Conservation (phyloP, 2,888 invertebrate species). For the Odontocolon sp. region DNA sequence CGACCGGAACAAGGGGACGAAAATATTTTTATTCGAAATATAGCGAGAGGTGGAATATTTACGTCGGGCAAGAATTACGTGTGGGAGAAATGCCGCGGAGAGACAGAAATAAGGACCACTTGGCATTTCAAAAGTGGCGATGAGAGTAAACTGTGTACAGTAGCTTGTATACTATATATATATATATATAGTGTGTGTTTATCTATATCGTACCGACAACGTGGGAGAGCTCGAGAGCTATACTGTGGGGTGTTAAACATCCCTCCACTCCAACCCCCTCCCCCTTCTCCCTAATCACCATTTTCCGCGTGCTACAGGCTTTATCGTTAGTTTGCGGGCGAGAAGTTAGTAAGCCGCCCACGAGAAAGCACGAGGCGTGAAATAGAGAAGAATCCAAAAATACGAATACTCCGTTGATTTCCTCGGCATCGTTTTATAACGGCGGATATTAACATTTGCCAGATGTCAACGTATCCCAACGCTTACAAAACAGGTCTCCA, state of each 20-base stretch:
- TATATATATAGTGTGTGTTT: too few species aligned
- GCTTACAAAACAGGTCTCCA: background rate
- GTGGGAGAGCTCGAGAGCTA: constrained; percentile 40
- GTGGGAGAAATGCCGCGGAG: background rate
- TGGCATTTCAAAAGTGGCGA: constrained; percentile 36
- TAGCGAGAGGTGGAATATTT: background rate
- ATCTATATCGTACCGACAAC: constrained; percentile 12
- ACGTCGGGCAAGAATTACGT: background rate
- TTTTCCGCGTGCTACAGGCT: background rate
- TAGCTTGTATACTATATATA: too few species aligned
- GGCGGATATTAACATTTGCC: background rate
- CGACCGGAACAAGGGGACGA: background rate
- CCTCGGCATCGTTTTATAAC: background rate
- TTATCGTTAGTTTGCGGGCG: constrained; percentile 5
- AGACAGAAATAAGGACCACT: constrained; percentile 22
- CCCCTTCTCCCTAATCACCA: constrained; percentile 12
- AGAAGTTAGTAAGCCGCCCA: constrained; percentile 9
- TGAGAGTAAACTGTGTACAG: background rate
- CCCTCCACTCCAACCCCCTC: background rate
- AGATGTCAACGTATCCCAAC: background rate
- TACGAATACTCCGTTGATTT: too few species aligned
- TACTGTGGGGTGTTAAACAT: constrained; percentile 1
- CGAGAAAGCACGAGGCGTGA: constrained; percentile 18
- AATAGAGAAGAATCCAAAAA: too few species aligned
- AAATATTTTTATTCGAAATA: constrained; percentile 28